Evolutionary conservation across 2,797 vertebrate genomes (phyloP).

Genomic region (Cottoperca gobio): DNA sequence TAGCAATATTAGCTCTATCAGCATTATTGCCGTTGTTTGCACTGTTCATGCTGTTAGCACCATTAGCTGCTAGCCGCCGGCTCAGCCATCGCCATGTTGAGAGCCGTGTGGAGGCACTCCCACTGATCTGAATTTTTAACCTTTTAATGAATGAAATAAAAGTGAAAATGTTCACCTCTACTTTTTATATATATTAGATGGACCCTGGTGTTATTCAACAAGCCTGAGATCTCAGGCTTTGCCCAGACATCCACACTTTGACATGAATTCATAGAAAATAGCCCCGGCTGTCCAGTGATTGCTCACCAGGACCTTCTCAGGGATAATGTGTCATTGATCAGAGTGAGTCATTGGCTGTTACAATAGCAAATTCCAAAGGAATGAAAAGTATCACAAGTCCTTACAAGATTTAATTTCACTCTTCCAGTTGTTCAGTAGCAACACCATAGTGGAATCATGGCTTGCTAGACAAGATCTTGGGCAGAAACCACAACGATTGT

Average conservation of each 20-base stretch:
- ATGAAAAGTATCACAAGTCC: constrained; percentile 38
- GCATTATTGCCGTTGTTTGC: too few species aligned
- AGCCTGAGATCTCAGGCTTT: constrained; percentile 3
- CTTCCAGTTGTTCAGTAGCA: constrained; percentile 39
- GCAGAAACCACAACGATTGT: constrained; percentile 60
- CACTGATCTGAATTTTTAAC: too few species aligned
- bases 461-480: constrained; percentile 24
- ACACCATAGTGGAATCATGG: constrained; percentile 19
- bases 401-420: constrained; percentile 57
- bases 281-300: constrained; percentile 15
- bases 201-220: neutral
- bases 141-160: neutral
- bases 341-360: constrained; percentile 58
- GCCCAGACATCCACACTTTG: constrained; percentile 3
- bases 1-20: too few species aligned
- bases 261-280: constrained; percentile 28
- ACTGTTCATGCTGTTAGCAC: too few species aligned
- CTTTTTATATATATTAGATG: neutral
- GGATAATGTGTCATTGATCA: constrained; percentile 48
- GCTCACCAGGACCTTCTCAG: constrained; percentile 48
- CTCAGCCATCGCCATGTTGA: too few species aligned
- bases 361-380: constrained; percentile 47
- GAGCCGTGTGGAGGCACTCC: too few species aligned
- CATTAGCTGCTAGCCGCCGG: too few species aligned
- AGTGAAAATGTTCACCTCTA: neutral